Percentiles rank a stretch among this genome's conserved stretches.
Conservation (phyloP, 2,113 vertebrate genomes). For the Psammodynastes pulverulentus region DNA sequence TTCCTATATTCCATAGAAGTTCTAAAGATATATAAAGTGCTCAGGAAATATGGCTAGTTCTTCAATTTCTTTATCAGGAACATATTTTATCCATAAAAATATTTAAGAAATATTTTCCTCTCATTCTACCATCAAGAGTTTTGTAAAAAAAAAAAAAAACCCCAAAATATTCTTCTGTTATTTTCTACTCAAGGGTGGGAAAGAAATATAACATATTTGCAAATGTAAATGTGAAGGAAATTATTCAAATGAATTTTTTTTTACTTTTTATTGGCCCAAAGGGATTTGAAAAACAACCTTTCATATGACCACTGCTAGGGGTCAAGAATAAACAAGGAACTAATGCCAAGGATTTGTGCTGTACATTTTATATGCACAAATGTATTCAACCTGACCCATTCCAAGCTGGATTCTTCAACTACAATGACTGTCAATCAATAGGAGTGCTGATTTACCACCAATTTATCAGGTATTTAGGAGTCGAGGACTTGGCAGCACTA, state of each 20-base stretch:
- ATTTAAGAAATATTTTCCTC: not conserved
- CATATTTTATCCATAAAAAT: constrained; percentile 5
- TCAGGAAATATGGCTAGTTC: constrained; percentile 4
- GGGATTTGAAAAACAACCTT: not conserved
- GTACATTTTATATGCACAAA: not conserved
- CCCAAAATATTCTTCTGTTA: constrained; percentile 7
- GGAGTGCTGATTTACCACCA: no score
- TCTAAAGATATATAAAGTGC: not conserved
- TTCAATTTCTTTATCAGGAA: not conserved
- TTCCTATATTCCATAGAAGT: constrained; percentile 5
- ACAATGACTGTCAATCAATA: not conserved
- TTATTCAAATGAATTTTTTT: not conserved
- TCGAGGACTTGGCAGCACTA: no score
- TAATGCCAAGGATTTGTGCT: not conserved
- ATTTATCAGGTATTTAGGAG: no score
- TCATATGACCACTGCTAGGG: not conserved
- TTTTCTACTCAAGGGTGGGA: not conserved
- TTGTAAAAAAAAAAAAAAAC: not conserved
- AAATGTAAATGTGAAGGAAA: constrained; percentile 3
- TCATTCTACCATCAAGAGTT: constrained; percentile 2
- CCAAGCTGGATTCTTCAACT: not conserved
- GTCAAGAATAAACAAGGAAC: not conserved
- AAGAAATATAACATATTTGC: not conserved
- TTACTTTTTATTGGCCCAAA: not conserved
- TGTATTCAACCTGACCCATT: not conserved